phyloP scores from a whole-genome alignment of 2,113 vertebrate species.

The Coptodon rendalli region DNA sequence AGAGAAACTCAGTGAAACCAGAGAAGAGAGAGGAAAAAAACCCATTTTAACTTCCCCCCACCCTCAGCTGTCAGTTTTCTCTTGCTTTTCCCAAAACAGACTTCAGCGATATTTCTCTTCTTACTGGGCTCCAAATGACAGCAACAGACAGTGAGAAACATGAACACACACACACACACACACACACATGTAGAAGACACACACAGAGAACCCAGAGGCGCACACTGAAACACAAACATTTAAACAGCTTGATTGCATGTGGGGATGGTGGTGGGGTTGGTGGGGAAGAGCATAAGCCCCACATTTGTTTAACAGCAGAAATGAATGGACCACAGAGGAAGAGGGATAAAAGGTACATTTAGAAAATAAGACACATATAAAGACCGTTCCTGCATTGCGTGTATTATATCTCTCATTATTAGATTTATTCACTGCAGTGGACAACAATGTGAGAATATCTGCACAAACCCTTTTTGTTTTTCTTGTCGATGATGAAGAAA shows the following conservation, averaged over 20 bases:
- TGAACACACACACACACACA: not conserved
- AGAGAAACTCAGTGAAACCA: not conserved
- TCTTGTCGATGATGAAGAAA: not conserved
- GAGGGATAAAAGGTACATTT: not conserved
- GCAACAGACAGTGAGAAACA: not conserved
- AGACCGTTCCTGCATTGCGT: slow-evolving; percentile 9
- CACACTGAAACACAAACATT: slow-evolving; percentile 56
- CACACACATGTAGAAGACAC: not conserved
- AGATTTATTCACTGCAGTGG: not conserved
- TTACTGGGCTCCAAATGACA: not conserved
- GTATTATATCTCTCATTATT: not conserved
- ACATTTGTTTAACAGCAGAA: slow-evolving; percentile 46
- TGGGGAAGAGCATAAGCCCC: slow-evolving; percentile 5
- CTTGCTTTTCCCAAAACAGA: slow-evolving; percentile 8
- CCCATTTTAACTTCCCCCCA: not conserved
- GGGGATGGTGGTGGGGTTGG: not conserved
- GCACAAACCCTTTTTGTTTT: not conserved
- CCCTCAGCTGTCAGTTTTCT: slow-evolving; percentile 9
- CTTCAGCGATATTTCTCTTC: slow-evolving; percentile 6
- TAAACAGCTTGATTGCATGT: slow-evolving; percentile 56
- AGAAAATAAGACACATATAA: not conserved
- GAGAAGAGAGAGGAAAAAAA: not conserved
- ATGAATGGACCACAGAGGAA: slow-evolving; percentile 34
- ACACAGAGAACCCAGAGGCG: not conserved
- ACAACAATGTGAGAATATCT: not conserved